Evolutionary conservation across 2,797 vertebrate species (phyloP), one percentile per base, ranked within the genome.

Genomic region (Pyrocephalus nanus): DNA sequence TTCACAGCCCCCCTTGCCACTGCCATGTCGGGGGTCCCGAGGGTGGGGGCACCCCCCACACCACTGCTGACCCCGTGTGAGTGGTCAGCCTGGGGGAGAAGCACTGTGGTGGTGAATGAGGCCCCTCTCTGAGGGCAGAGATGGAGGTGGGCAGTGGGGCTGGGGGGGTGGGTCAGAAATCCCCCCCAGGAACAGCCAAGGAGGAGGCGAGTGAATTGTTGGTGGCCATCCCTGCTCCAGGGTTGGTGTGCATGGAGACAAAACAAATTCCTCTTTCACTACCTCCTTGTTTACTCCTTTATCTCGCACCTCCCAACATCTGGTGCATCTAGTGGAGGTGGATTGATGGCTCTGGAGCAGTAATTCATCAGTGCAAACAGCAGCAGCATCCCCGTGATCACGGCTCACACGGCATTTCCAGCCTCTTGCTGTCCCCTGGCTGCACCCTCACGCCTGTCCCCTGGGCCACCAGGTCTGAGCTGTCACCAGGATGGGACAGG

Each of bases 281-380:
- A 3, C 21, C 9, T 4, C 38, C 17, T 40, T 83, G 82, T 90
- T 95, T 91, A 50, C 72, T 71, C 57, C 45, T 60, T 73, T 26
- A 0, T 86, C 90, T 96, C 18, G 0, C 30, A 6, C 95, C 61
- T 93, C 92, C 86, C 84, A 62, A 89, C 96, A 96, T 96, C 96
- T 96, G 96, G 94, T 4, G 26, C 82, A 34, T 77, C 88, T 84
- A 36, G 75, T 10, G 17, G 96, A 76, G 91, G 91, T 67, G 93
- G 83, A 7, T 13, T 42, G 30, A 15, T 27, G 86, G 89, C 66
- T 80, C 74, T 16, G 8, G 6, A 36, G 83, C 27, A 1, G 40
- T 62, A 38, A 66, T 51, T 30, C 15, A 51, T 81, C 80, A 51
- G 23, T 0, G 13, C 43, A 0, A 34, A 0, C 7, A 20, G 74